Evolutionary conservation across 2,888 invertebrate genomes (phyloP).

Genomic region (Apotomis betuletana): DNA sequence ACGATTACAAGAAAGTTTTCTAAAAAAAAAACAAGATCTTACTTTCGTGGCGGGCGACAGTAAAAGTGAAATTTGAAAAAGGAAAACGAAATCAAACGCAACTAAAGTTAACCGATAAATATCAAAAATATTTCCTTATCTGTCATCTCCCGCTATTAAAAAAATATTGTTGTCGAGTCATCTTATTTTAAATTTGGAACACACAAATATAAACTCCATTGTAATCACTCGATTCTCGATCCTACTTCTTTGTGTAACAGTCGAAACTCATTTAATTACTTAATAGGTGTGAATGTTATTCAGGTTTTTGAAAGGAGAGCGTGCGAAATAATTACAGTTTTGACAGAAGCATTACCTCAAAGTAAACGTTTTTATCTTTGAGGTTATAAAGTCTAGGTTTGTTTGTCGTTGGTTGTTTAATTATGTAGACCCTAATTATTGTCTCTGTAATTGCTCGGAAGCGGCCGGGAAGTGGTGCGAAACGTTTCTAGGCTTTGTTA

Average conservation of each 20-base stretch:
- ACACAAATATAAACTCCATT: constrained; percentile 20
- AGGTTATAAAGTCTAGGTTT: constrained; percentile 17
- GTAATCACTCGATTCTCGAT: constrained; percentile 25
- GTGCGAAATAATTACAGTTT: constrained; percentile 68
- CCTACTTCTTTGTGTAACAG: constrained; percentile 45
- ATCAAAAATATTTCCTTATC: constrained; percentile 41
- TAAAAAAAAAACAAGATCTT: constrained; percentile 43
- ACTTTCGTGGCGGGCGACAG: constrained; percentile 55
- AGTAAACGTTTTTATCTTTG: constrained; percentile 9
- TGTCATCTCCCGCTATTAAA: constrained; percentile 45
- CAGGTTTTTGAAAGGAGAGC: constrained; percentile 59
- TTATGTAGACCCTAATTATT: constrained; percentile 40
- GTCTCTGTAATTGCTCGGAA: constrained; percentile 40
- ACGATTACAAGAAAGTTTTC: constrained; percentile 24
- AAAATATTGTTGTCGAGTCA: constrained; percentile 12
- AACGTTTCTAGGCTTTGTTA: constrained; percentile 32
- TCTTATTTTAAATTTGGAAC: constrained; percentile 47
- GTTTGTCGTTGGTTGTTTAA: constrained; percentile 27
- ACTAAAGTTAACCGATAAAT: constrained; percentile 41
- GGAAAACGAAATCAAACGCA: constrained; percentile 49
- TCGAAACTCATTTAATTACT: constrained; percentile 27
- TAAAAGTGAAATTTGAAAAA: constrained; percentile 65
- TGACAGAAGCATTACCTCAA: constrained; percentile 55
- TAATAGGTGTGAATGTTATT: constrained; percentile 39
- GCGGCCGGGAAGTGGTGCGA: constrained; percentile 29